Conservation (phyloP, 2,888 invertebrate genomes). For the Halictus quadricinctus region DNA sequence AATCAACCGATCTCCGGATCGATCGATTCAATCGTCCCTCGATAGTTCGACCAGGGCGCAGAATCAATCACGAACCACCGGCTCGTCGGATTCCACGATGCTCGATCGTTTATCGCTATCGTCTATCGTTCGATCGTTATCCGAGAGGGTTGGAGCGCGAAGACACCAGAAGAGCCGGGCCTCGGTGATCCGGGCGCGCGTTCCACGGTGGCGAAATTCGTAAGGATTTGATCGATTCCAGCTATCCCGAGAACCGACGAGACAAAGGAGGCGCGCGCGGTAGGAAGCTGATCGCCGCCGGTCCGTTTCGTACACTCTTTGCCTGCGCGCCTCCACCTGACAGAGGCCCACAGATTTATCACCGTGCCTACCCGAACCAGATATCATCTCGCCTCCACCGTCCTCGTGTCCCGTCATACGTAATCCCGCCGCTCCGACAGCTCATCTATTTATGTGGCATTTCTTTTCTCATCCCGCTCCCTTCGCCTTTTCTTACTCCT, state of each 20-base stretch:
- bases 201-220: conserved; percentile 70
- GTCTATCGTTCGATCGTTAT: conserved; percentile 51
- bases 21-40: conserved; percentile 10
- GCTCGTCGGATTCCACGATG: conserved; percentile 35
- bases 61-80: conserved; percentile 39
- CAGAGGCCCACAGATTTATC: conserved; percentile 80
- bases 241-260: conserved; percentile 67
- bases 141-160: conserved; percentile 25
- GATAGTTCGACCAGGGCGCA: background rate
- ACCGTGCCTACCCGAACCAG: conserved; percentile 77
- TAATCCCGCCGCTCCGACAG: conserved; percentile 72
- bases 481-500: conserved; percentile 26
- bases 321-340: conserved; percentile 71
- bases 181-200: conserved; percentile 50
- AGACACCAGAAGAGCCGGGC: conserved; percentile 32
- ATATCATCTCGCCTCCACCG: conserved; percentile 79
- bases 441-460: conserved; percentile 75
- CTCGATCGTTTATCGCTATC: conserved; percentile 52
- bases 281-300: conserved; percentile 64
- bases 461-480: conserved; percentile 62
- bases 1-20: background rate
- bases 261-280: conserved; percentile 71
- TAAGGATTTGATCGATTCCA: conserved; percentile 73
- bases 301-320: conserved; percentile 46
- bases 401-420: conserved; percentile 73